Conservation (phyloP, 2,888 invertebrate genomes). For the Ophion ellenae region DNA sequence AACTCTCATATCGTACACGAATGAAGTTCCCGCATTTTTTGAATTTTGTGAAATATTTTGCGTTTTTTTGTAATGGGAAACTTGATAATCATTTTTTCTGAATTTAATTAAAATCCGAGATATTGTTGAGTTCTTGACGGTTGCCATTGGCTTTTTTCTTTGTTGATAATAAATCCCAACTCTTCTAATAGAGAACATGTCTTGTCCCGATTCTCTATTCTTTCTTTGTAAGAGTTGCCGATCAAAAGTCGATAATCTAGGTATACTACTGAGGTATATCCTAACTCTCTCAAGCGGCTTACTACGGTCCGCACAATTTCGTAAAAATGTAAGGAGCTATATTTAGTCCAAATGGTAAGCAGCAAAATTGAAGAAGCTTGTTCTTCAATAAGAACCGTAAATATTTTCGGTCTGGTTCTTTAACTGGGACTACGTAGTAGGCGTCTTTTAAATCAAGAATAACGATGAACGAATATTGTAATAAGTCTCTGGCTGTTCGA, state of each 20-base stretch:
- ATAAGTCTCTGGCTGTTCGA: slow-evolving; percentile 32
- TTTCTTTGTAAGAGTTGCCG: slow-evolving; percentile 37
- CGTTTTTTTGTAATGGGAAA: slow-evolving; percentile 13
- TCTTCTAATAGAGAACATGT: slow-evolving; percentile 44
- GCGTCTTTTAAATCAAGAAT: slow-evolving; percentile 40
- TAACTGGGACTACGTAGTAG: slow-evolving; percentile 28
- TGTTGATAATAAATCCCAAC: slow-evolving; percentile 55
- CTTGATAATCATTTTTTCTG: not conserved
- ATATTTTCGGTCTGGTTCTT: slow-evolving; percentile 23
- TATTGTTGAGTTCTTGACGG: slow-evolving; percentile 32
- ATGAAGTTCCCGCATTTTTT: too few relatives aligned
- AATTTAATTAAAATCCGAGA: slow-evolving; percentile 46
- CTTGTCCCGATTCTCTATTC: slow-evolving; percentile 26
- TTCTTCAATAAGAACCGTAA: slow-evolving; percentile 33
- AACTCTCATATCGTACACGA: too few relatives aligned
- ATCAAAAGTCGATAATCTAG: slow-evolving; percentile 62
- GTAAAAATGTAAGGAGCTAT: slow-evolving; percentile 71
- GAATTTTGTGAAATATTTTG: too few relatives aligned
- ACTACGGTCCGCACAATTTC: slow-evolving; percentile 51
- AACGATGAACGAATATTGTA: slow-evolving; percentile 20
- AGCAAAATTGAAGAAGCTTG: slow-evolving; percentile 29
- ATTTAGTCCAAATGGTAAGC: slow-evolving; percentile 70
- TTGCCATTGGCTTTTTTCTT: slow-evolving; percentile 51
- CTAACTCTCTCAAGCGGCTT: not conserved
- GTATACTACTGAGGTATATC: not conserved